Percentiles rank a stretch among this genome's conserved stretches.
Conservation (phyloP, 2,113 vertebrate genomes). For the Carettochelys insculpta region DNA sequence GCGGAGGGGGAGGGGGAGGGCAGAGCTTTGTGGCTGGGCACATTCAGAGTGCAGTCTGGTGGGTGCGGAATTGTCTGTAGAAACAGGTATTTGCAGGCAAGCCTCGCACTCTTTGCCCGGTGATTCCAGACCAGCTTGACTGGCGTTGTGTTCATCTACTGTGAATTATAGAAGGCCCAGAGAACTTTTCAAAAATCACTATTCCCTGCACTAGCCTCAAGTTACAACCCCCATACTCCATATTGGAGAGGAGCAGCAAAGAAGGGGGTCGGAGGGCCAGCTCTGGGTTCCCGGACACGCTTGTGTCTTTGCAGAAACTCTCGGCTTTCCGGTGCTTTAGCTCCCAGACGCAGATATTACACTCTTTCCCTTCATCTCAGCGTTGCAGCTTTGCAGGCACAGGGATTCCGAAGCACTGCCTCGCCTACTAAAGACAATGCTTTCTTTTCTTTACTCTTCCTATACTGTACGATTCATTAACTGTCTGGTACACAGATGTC, state of each 20-base stretch:
- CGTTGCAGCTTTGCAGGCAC: not conserved
- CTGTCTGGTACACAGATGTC: not conserved
- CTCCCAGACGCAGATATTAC: not conserved
- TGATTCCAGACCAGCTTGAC: not conserved
- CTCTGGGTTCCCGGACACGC: not conserved
- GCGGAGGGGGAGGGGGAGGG: not conserved
- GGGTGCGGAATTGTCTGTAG: not conserved
- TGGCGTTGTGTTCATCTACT: not conserved
- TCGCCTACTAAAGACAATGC: not conserved
- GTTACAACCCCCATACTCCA: not conserved
- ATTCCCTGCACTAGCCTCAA: not conserved
- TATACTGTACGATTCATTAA: not conserved
- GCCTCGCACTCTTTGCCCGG: accelerated
- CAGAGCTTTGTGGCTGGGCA: not conserved
- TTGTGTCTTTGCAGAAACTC: not conserved
- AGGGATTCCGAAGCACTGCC: not conserved
- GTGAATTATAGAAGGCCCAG: not conserved
- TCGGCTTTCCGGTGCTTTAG: not conserved
- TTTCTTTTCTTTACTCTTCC: not conserved
- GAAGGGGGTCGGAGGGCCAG: not conserved
- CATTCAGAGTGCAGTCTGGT: not conserved
- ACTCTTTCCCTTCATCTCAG: not conserved
- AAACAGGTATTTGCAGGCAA: conserved; percentile 46
- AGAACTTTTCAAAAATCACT: not conserved
- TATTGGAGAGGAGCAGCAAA: not conserved